Evolutionary conservation across 2,888 invertebrate genomes (phyloP).

Genomic region (Agrotis puta): DNA sequence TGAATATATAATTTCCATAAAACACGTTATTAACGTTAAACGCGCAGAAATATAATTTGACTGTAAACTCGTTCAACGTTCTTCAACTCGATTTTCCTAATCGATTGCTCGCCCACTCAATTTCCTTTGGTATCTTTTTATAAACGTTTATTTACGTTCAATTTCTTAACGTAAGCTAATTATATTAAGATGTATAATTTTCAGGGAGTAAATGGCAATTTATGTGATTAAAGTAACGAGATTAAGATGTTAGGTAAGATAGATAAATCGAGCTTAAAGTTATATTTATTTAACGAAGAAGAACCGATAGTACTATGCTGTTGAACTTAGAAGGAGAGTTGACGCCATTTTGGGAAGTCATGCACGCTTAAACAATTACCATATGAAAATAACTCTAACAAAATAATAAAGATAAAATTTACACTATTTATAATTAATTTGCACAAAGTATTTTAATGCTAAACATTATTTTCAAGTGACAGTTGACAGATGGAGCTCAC

Average conservation of each 20-base stretch:
- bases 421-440: not conserved
- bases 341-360: too few relatives aligned
- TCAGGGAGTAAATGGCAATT: slow-evolving; percentile 1
- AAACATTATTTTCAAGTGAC: too few relatives aligned
- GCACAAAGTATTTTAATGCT: too few relatives aligned
- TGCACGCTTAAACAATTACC: too few relatives aligned
- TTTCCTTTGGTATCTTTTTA: slow-evolving; percentile 40
- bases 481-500: too few relatives aligned
- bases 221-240: slow-evolving; percentile 3
- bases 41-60: slow-evolving; percentile 41
- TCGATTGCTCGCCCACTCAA: slow-evolving; percentile 55
- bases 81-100: slow-evolving; percentile 47
- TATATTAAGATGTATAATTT: slow-evolving; percentile 29
- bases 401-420: too few relatives aligned
- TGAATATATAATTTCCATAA: not conserved
- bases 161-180: slow-evolving; percentile 15
- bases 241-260: too few relatives aligned
- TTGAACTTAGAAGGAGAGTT: too few relatives aligned
- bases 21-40: slow-evolving; percentile 18
- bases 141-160: slow-evolving; percentile 22
- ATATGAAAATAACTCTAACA: too few relatives aligned
- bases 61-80: slow-evolving; percentile 43
- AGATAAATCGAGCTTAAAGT: too few relatives aligned
- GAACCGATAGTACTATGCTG: too few relatives aligned
- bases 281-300: too few relatives aligned